phyloP scores from a whole-genome alignment of 2,888 invertebrate species.

The Nasonovia ribisnigri region DNA sequence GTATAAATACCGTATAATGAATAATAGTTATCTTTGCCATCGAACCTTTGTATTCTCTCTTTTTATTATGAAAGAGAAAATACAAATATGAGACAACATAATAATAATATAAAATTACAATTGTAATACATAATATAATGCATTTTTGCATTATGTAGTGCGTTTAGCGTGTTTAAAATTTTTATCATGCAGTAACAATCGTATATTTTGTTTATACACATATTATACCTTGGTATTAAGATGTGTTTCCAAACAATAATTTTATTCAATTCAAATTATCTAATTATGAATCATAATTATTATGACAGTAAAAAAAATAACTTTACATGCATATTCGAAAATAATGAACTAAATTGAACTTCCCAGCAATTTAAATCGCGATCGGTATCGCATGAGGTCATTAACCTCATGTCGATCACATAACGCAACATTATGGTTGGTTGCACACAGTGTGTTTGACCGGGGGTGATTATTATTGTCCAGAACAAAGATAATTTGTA shows the following conservation, averaged over 20 bases:
- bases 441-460: slow-evolving; percentile 50
- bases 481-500: slow-evolving; percentile 45
- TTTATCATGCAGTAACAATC: background rate
- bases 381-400: slow-evolving; percentile 37
- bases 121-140: too few relatives aligned
- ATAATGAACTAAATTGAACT: slow-evolving; percentile 32
- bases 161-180: background rate
- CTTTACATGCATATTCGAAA: background rate
- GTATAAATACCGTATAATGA: too few relatives aligned
- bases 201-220: background rate
- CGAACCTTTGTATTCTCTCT: background rate
- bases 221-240: background rate
- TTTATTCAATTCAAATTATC: background rate
- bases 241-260: background rate
- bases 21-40: background rate
- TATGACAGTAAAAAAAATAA: background rate
- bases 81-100: background rate
- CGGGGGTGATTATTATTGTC: slow-evolving; percentile 38
- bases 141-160: background rate
- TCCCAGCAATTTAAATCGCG: slow-evolving; percentile 26
- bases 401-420: slow-evolving; percentile 49
- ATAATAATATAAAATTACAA: background rate
- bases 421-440: slow-evolving; percentile 35
- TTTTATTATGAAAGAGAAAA: background rate
- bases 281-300: background rate